phyloP scores from a whole-genome alignment of 2,113 vertebrate genomes.

The Chloebia gouldiae region DNA sequence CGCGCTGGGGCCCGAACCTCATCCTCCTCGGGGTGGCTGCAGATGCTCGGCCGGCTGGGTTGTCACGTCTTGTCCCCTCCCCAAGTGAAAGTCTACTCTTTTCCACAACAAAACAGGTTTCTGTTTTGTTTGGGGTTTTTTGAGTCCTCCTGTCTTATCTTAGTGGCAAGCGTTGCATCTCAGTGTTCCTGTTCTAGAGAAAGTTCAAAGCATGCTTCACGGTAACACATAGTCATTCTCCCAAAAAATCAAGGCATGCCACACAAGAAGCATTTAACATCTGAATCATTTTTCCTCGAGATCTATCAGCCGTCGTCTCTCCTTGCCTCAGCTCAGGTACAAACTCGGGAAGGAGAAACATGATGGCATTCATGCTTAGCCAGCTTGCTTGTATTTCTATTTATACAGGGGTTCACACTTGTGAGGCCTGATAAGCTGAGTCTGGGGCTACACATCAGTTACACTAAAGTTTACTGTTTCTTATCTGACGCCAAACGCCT shows the following conservation, averaged over 20 bases:
- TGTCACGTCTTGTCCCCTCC: no score
- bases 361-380: accelerated
- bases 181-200: accelerated
- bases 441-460: not conserved
- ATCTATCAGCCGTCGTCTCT: not conserved
- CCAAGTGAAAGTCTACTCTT: not conserved
- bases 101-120: accelerated
- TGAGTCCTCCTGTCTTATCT: no score
- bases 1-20: no score
- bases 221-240: accelerated
- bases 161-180: accelerated
- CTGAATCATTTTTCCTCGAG: not conserved
- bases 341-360: not conserved
- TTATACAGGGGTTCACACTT: not conserved
- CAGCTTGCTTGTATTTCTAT: not conserved
- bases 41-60: accelerated
- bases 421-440: not conserved
- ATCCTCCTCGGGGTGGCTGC: accelerated
- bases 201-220: not conserved
- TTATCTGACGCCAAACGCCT: not conserved
- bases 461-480: not conserved
- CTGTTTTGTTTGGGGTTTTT: not conserved
- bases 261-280: accelerated
- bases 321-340: not conserved
- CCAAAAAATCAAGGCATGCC: not conserved